Conservation (phyloP, 2,113 vertebrate species). For the Myxocyprinus asiaticus region DNA sequence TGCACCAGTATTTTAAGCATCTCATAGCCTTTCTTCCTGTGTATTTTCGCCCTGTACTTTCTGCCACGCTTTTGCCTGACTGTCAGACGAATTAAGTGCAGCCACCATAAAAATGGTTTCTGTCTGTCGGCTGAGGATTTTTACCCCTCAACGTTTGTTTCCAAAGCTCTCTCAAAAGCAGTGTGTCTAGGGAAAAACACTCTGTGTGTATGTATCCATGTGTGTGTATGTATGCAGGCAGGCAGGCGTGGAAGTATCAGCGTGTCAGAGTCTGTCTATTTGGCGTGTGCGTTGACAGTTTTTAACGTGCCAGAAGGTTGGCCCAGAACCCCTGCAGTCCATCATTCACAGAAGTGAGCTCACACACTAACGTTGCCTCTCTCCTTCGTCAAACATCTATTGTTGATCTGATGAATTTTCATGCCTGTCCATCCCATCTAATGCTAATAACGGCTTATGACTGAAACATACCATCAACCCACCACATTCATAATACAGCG, state of each 20-base stretch:
- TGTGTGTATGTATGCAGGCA: not conserved
- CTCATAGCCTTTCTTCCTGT: not conserved
- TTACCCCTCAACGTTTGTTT: constrained; percentile 33
- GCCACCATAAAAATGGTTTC: not conserved
- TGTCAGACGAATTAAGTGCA: constrained; percentile 40
- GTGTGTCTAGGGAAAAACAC: not conserved
- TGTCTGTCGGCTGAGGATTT: constrained; percentile 24
- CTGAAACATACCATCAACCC: constrained; percentile 1
- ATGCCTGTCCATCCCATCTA: constrained; percentile 22
- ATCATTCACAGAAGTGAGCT: not conserved
- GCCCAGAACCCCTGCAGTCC: not conserved
- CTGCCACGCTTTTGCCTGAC: constrained; percentile 9
- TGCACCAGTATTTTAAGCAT: not conserved
- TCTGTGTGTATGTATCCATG: not conserved
- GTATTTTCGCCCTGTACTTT: not conserved
- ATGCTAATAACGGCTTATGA: not conserved
- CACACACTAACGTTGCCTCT: constrained; percentile 6
- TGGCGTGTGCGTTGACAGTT: constrained; percentile 19
- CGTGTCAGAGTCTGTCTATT: not conserved
- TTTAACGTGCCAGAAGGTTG: constrained; percentile 23
- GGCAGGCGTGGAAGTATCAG: constrained; percentile 10
- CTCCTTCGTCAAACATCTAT: constrained; percentile 13
- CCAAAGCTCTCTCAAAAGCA: not conserved
- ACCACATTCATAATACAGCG: not conserved
- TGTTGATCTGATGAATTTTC: constrained; percentile 25